A percentile compares a stretch with the other conserved stretches of the same genome.
These are phyloP conservation scores for Drosophila varians DNA, from an alignment of 1,140 invertebrate genomes.

Conservation along the genomic window DNA sequence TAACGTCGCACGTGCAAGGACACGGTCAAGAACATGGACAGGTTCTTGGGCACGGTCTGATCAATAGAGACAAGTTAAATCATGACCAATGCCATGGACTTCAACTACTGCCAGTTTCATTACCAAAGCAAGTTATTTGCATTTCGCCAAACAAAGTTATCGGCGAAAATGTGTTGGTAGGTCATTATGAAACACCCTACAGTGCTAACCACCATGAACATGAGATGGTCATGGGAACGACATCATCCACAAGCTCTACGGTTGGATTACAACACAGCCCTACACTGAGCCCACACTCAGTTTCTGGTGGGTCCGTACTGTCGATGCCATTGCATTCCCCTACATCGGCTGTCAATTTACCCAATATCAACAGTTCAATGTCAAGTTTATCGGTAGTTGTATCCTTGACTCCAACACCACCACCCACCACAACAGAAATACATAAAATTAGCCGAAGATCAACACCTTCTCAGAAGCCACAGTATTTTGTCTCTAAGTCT, in stretches of 20 bases:
- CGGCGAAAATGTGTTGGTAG: slow-evolving; percentile 73
- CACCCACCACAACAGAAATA: slow-evolving; percentile 61
- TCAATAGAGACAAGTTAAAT: neutral
- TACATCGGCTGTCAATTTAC: slow-evolving; percentile 72
- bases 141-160: slow-evolving; percentile 71
- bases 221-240: slow-evolving; percentile 46
- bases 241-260: slow-evolving; percentile 39
- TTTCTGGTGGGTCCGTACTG: slow-evolving; percentile 84
- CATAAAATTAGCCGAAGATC: slow-evolving; percentile 8
- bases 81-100: slow-evolving; percentile 36
- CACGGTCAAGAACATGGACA: slow-evolving; percentile 10
- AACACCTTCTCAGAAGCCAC: slow-evolving; percentile 12
- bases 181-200: slow-evolving; percentile 56
- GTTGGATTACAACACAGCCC: slow-evolving; percentile 59
- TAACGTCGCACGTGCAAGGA: slow-evolving; percentile 4
- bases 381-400: slow-evolving; percentile 84
- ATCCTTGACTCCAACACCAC: slow-evolving; percentile 85
- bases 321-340: slow-evolving; percentile 84
- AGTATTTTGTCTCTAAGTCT: slow-evolving; percentile 14
- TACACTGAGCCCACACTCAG: slow-evolving; percentile 85
- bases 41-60: neutral
- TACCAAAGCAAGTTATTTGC: slow-evolving; percentile 77
- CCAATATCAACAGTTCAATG: slow-evolving; percentile 85
- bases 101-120: slow-evolving; percentile 62
- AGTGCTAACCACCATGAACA: slow-evolving; percentile 43